phyloP scores from a whole-genome alignment of 1,140 invertebrate species.

The Drosophila ogumai region DNA sequence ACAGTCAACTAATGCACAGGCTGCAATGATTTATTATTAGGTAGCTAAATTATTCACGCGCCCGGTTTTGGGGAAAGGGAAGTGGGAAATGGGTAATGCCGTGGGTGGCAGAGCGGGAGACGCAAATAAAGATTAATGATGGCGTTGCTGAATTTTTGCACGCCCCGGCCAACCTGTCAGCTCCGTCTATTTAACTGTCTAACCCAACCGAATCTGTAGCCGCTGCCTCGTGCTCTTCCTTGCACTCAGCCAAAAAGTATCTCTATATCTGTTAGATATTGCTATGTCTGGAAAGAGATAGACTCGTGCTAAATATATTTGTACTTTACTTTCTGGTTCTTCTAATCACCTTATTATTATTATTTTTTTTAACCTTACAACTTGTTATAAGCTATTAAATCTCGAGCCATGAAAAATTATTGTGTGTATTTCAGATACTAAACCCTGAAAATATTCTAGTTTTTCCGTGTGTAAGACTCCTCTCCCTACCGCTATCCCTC shows the following conservation, averaged over 20 bases:
- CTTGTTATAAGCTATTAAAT: too few species aligned
- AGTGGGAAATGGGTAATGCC: slow-evolving; percentile 3
- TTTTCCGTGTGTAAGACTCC: not conserved
- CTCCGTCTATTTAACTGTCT: slow-evolving; percentile 78
- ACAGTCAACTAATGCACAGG: slow-evolving; percentile 63
- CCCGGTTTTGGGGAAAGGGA: slow-evolving; percentile 26
- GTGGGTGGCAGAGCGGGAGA: not conserved
- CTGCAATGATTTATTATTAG: slow-evolving; percentile 83
- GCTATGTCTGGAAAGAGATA: not conserved
- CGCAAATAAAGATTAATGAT: slow-evolving; percentile 82
- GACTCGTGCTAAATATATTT: not conserved
- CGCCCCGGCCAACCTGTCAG: slow-evolving; percentile 72
- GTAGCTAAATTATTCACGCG: slow-evolving; percentile 81
- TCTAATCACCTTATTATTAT: not conserved
- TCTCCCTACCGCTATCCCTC: not conserved
- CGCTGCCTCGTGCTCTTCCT: too few species aligned
- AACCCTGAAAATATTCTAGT: too few species aligned
- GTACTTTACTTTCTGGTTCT: not conserved
- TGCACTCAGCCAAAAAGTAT: not conserved
- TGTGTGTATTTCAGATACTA: too few species aligned
- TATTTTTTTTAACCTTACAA: too few species aligned
- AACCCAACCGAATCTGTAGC: slow-evolving; percentile 30
- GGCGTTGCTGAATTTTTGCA: slow-evolving; percentile 75
- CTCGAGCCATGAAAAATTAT: too few species aligned
- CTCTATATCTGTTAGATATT: not conserved